Evolutionary conservation across 2,797 vertebrate species (phyloP).

Genomic region (Heterohyrax brucei): DNA sequence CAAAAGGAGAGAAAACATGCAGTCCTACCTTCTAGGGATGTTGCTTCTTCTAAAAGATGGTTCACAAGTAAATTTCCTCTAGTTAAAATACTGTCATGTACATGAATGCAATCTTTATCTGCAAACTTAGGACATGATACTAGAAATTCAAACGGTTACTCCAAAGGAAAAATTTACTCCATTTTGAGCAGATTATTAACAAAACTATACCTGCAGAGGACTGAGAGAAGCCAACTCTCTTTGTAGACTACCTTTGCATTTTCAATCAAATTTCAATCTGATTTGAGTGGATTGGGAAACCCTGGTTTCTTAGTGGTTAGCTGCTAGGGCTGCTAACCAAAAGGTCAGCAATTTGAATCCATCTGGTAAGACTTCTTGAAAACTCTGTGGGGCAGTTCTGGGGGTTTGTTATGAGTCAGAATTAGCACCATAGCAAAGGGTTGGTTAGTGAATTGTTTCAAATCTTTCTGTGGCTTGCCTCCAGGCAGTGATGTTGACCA

Average conservation of each 20-base stretch:
- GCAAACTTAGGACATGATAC: neutral
- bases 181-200: neutral
- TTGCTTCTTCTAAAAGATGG: neutral
- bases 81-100: neutral
- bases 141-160: conserved; percentile 1
- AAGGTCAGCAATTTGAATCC: no score
- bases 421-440: no score
- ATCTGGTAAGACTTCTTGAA: no score
- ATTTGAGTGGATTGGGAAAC: neutral
- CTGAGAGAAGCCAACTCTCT: neutral
- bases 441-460: neutral
- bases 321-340: no score
- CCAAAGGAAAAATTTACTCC: neutral
- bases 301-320: no score
- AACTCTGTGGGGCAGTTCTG: no score
- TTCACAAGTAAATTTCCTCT: conserved; percentile 1
- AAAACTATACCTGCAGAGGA: neutral
- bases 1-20: neutral
- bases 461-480: neutral
- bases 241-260: neutral
- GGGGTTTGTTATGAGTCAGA: no score
- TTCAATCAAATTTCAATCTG: neutral
- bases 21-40: neutral
- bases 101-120: neutral
- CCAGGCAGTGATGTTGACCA: neutral